phyloP scores from a whole-genome alignment of 2,888 invertebrate species.

The Dryobotodes eremita region DNA sequence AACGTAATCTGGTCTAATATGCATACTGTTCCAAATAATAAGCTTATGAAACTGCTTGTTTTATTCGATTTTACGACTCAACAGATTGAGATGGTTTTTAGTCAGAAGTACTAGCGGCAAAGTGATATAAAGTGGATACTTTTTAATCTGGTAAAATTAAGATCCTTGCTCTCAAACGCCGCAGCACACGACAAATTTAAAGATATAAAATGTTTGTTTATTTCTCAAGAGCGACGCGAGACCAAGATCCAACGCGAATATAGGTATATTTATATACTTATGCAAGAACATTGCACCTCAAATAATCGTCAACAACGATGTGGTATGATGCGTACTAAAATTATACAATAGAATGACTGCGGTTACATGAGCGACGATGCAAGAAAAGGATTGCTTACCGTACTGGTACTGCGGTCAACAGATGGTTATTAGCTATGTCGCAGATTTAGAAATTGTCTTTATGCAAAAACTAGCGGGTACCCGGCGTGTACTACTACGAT shows the following conservation, averaged over 20 bases:
- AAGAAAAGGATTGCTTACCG: conserved; percentile 4
- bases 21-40: neutral
- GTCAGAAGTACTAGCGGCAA: neutral
- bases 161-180: no score
- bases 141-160: neutral
- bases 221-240: no score
- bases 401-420: conserved; percentile 2
- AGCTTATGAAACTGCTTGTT: neutral
- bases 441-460: neutral
- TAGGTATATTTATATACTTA: no score
- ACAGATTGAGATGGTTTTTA: no score
- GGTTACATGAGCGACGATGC: conserved; percentile 9
- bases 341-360: conserved; percentile 14
- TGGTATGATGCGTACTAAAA: conserved; percentile 30
- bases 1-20: no score
- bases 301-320: conserved; percentile 5
- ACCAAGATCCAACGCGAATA: no score
- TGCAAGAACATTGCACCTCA: neutral
- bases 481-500: no score
- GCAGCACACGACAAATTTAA: no score
- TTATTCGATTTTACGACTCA: no score
- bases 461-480: neutral
- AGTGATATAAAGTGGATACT: neutral
- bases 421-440: neutral
- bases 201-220: no score